Percentiles rank a stretch among this genome's conserved stretches.
Conservation (phyloP, 2,888 invertebrate species). For the Plebejus anna region DNA sequence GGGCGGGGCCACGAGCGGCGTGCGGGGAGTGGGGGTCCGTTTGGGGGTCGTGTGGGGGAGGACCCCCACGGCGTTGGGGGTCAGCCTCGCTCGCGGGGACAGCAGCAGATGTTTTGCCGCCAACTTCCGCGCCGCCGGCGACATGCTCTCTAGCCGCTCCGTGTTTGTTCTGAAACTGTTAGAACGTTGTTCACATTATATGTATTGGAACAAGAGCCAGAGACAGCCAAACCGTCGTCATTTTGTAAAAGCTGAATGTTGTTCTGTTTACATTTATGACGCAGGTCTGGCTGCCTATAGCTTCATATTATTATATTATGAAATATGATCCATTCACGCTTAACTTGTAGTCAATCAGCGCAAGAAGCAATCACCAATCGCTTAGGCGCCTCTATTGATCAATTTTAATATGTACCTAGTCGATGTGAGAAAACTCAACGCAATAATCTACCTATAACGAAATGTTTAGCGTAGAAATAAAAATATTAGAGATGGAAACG, state of each 20-base stretch:
- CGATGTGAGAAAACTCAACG: too few species aligned
- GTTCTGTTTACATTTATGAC: background rate
- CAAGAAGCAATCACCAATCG: too few species aligned
- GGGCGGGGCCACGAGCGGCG: constrained; percentile 53
- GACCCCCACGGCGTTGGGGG: constrained; percentile 62
- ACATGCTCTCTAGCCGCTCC: constrained; percentile 93
- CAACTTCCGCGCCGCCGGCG: constrained; percentile 94
- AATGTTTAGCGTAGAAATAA: too few species aligned
- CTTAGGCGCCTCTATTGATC: too few species aligned
- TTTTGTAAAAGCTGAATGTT: too few species aligned
- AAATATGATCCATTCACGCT: background rate
- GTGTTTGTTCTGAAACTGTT: constrained; percentile 81
- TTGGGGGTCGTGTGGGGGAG: constrained; percentile 55
- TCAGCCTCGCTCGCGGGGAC: constrained; percentile 68
- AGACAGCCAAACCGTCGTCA: too few species aligned
- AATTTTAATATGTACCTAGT: too few species aligned
- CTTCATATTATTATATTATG: background rate
- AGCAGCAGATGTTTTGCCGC: constrained; percentile 82
- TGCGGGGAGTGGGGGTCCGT: constrained; percentile 44
- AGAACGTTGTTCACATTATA: background rate
- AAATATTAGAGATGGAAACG: too few species aligned
- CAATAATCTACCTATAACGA: too few species aligned
- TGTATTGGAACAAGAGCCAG: background rate
- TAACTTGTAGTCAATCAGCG: too few species aligned
- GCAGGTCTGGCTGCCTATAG: background rate